Percentiles rank a stretch among this genome's conserved stretches.
Conservation (phyloP, 2,888 invertebrate genomes). For the Brachyptera putata region DNA sequence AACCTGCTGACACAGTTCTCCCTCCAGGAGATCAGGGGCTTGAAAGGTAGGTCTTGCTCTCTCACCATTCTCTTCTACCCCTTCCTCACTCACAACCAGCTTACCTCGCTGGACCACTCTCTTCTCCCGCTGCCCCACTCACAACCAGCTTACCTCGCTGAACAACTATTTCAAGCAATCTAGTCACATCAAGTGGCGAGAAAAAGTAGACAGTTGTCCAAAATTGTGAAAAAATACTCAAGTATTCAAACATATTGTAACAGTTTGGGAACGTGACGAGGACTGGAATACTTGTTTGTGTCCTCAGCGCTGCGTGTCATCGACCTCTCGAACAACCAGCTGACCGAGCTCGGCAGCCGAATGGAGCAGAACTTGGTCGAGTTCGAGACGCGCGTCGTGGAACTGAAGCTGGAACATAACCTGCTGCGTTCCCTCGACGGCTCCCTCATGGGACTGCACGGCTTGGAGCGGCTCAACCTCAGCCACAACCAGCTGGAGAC, state of each 20-base stretch:
- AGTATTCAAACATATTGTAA: no score
- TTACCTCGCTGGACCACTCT: slow-evolving; percentile 68
- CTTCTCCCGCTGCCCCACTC: slow-evolving; percentile 70
- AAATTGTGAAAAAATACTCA: no score
- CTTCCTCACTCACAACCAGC: slow-evolving; percentile 63
- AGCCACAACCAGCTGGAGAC: slow-evolving; percentile 70
- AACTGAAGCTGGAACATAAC: slow-evolving; percentile 71
- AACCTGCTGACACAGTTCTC: slow-evolving; percentile 74
- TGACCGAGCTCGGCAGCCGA: slow-evolving; percentile 60
- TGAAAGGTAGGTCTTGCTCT: slow-evolving; percentile 48
- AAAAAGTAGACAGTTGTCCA: no score
- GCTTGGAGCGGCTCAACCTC: slow-evolving; percentile 65
- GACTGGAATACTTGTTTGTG: no score
- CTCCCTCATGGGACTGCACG: slow-evolving; percentile 69
- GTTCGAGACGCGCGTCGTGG: slow-evolving; percentile 66
- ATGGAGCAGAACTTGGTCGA: slow-evolving; percentile 74
- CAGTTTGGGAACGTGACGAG: no score
- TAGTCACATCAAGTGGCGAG: no score
- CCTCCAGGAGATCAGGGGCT: slow-evolving; percentile 70
- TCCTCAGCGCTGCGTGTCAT: slow-evolving; percentile 54
- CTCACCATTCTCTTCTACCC: no score
- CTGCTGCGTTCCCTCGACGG: slow-evolving; percentile 65
- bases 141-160: no score
- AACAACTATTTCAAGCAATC: no score
- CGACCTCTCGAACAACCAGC: slow-evolving; percentile 73